A percentile compares a stretch with the other conserved stretches of the same genome.
These are phyloP conservation scores for Venturia canescens DNA, from an alignment of 1,140 invertebrate species.

Conservation along the genomic window DNA sequence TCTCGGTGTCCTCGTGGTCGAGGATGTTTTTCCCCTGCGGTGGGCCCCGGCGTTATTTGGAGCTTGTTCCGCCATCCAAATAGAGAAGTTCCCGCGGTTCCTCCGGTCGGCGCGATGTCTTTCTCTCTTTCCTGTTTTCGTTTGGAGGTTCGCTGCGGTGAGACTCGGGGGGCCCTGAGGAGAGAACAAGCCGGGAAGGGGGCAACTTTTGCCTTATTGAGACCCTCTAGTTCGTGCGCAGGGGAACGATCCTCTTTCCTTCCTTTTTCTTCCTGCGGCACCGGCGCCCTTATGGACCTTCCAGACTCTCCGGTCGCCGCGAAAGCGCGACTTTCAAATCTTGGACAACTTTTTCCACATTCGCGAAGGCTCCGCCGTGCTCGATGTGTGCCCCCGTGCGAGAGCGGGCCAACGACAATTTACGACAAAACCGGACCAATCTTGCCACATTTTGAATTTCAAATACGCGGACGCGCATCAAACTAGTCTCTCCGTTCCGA, in stretches of 20 bases:
- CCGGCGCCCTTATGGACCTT: constrained; percentile 42
- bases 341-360: constrained; percentile 58
- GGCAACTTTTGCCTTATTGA: constrained; percentile 33
- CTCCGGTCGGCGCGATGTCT: constrained; percentile 31
- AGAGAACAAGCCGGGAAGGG: not conserved
- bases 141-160: not conserved
- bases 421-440: constrained; percentile 60
- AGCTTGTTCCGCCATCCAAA: constrained; percentile 41
- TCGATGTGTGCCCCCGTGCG: not conserved
- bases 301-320: constrained; percentile 28
- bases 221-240: constrained; percentile 5
- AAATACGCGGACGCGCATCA: constrained; percentile 50
- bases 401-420: constrained; percentile 51
- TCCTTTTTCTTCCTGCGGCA: not conserved
- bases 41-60: constrained; percentile 31
- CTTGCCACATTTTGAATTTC: constrained; percentile 62
- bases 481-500: not conserved
- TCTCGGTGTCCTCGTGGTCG: not conserved
- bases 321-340: constrained; percentile 52
- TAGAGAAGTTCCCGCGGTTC: constrained; percentile 34
- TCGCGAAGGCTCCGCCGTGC: not conserved
- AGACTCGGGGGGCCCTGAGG: not conserved
- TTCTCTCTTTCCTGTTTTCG: constrained; percentile 40
- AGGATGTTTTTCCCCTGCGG: constrained; percentile 35
- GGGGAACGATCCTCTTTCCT: not conserved